Evolutionary conservation across 2,888 invertebrate species (phyloP).

Genomic region (Aphidius colemani): DNA sequence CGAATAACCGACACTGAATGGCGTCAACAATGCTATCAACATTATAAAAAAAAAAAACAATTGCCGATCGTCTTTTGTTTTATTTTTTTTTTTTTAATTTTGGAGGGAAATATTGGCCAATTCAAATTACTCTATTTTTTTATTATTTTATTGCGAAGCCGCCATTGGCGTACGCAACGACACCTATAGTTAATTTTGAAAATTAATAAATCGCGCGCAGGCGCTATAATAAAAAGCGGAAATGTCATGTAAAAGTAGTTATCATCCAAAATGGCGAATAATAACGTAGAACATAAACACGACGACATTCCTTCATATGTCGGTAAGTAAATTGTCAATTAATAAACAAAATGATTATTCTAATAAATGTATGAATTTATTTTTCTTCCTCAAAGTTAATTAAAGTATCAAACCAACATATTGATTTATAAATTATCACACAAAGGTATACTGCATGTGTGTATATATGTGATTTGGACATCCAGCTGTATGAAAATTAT

Average conservation of each 20-base stretch:
- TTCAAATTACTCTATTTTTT: too few relatives aligned
- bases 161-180: too few relatives aligned
- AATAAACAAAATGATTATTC: neutral
- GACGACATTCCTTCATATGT: slow-evolving; percentile 54
- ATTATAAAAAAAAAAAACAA: too few relatives aligned
- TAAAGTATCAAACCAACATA: too few relatives aligned
- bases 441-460: slow-evolving; percentile 6
- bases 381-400: too few relatives aligned
- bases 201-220: neutral
- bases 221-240: slow-evolving; percentile 48
- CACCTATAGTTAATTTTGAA: too few relatives aligned
- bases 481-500: slow-evolving; percentile 41
- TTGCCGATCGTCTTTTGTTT: too few relatives aligned
- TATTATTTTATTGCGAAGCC: too few relatives aligned
- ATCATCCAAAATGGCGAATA: slow-evolving; percentile 59
- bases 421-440: neutral
- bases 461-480: slow-evolving; percentile 26
- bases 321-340: slow-evolving; percentile 50
- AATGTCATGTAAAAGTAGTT: slow-evolving; percentile 45
- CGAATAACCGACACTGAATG: too few relatives aligned
- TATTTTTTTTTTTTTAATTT: too few relatives aligned
- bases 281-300: slow-evolving; percentile 63
- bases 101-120: too few relatives aligned
- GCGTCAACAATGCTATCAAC: too few relatives aligned
- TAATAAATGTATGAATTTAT: slow-evolving; percentile 5